Evolutionary conservation across 1,140 invertebrate species (phyloP).

Genomic region (Drosophila tristis): DNA sequence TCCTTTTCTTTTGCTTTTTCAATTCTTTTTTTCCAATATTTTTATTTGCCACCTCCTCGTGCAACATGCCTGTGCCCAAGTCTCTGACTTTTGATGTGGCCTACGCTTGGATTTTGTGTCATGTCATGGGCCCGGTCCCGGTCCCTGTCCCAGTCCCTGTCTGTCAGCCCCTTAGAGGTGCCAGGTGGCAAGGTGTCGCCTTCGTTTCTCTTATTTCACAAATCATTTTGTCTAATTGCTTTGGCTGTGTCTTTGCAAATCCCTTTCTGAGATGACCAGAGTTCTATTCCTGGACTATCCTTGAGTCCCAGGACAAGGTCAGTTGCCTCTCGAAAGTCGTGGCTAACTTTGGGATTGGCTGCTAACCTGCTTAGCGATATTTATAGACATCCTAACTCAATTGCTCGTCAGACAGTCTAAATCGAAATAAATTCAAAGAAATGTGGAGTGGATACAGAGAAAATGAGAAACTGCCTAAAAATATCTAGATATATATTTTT

Average conservation of each 20-base stretch:
- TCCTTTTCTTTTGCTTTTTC: constrained; percentile 37
- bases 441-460: neutral
- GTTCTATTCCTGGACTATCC: constrained; percentile 8
- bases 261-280: constrained; percentile 12
- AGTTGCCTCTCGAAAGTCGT: neutral
- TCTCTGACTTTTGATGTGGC: constrained; percentile 56
- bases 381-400: constrained; percentile 2
- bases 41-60: too few relatives aligned
- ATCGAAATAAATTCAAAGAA: constrained; percentile 3
- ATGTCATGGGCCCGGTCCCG: constrained; percentile 42
- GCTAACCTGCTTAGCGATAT: too few relatives aligned
- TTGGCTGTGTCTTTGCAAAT: constrained; percentile 26
- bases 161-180: neutral
- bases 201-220: constrained; percentile 37
- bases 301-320: constrained; percentile 46
- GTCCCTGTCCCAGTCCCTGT: constrained; percentile 37
- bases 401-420: constrained; percentile 16
- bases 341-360: neutral
- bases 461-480: too few relatives aligned
- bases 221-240: constrained; percentile 67
- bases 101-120: constrained; percentile 37
- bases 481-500: too few relatives aligned
- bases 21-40: constrained; percentile 14
- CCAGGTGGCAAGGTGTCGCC: constrained; percentile 1
- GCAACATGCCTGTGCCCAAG: neutral